Percentiles rank a stretch among this genome's conserved stretches.
phyloP scores from a whole-genome alignment of 2,888 invertebrate genomes.

The Rutpela maculata region DNA sequence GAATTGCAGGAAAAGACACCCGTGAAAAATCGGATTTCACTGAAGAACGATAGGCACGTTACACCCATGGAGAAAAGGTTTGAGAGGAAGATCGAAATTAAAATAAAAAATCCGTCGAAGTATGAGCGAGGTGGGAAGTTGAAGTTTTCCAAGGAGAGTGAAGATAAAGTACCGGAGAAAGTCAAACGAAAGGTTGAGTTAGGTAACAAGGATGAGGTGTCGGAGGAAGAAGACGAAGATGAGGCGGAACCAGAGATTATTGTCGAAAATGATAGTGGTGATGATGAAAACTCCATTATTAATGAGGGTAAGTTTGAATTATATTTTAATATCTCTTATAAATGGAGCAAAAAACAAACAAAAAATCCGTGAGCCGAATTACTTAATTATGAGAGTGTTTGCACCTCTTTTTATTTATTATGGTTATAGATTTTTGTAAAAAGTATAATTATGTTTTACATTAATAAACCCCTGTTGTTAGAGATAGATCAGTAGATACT shows the following conservation, averaged over 20 bases:
- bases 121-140: constrained; percentile 61
- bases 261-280: constrained; percentile 65
- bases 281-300: constrained; percentile 53
- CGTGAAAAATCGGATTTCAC: constrained; percentile 45
- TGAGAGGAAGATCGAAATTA: constrained; percentile 70
- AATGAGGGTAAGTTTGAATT: constrained; percentile 56
- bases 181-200: constrained; percentile 61
- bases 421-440: too few species aligned
- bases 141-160: constrained; percentile 43
- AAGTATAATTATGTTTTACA: too few species aligned
- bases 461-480: too few species aligned
- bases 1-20: constrained; percentile 41
- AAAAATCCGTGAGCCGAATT: too few species aligned
- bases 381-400: too few species aligned
- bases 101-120: constrained; percentile 70
- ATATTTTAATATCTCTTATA: too few species aligned
- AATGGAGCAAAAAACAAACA: too few species aligned
- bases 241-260: constrained; percentile 59
- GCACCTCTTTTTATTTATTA: too few species aligned
- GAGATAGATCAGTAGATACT: too few species aligned
- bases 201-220: constrained; percentile 51
- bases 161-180: constrained; percentile 43
- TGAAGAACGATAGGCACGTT: constrained; percentile 52
- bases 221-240: constrained; percentile 52
- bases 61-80: constrained; percentile 53